A percentile compares a stretch with the other conserved stretches of the same genome.
Evolutionary conservation across 2,113 vertebrate species (phyloP).

Genomic region (Aepyceros melampus): DNA sequence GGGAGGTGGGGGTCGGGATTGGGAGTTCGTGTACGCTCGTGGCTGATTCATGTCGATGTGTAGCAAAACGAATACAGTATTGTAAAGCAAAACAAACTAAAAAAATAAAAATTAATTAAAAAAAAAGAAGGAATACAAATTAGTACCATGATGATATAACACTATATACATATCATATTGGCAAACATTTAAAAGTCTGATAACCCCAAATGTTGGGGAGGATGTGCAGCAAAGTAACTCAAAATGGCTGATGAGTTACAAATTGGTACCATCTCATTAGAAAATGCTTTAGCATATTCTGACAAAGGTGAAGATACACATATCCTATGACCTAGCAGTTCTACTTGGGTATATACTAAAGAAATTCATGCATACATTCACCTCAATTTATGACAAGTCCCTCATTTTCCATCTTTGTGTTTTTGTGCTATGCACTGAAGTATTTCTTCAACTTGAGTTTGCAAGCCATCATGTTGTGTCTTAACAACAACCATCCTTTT

Average conservation of each 20-base stretch:
- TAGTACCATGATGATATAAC: background rate
- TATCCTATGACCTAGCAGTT: background rate
- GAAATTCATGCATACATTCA: background rate
- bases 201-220: background rate
- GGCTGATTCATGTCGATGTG: too few species aligned
- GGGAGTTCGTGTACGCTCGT: too few species aligned
- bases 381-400: background rate
- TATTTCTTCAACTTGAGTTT: background rate
- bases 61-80: too few species aligned
- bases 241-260: background rate
- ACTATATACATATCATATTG: background rate
- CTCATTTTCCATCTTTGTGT: background rate
- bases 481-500: background rate
- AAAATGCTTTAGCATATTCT: background rate
- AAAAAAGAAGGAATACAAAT: background rate
- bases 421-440: background rate
- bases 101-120: too few species aligned
- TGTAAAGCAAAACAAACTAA: too few species aligned
- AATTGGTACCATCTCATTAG: background rate
- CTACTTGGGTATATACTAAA: background rate
- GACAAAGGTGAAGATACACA: background rate
- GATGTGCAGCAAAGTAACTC: background rate
- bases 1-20: too few species aligned
- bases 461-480: background rate
- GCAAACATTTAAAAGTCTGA: constrained; percentile 14